These are phyloP conservation scores for Apamea crenata DNA, from an alignment of 2,888 invertebrate species.

Conservation along the genomic window DNA sequence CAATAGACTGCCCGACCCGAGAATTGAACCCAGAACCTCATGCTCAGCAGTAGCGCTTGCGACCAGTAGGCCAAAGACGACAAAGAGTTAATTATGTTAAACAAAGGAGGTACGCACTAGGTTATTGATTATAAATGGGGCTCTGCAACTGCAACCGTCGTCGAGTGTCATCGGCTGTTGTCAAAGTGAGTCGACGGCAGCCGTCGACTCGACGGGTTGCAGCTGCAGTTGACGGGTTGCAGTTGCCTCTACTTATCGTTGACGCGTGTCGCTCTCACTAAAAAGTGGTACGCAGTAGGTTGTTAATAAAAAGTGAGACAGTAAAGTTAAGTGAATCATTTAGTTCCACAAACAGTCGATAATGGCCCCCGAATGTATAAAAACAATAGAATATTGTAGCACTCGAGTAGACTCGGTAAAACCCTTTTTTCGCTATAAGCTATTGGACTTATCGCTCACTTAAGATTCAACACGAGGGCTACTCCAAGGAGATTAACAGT, in stretches of 20 bases:
- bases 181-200: no score
- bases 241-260: no score
- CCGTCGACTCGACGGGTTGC: no score
- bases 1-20: not conserved
- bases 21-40: not conserved
- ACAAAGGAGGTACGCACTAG: not conserved
- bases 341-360: slow-evolving; percentile 2
- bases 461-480: not conserved
- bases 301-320: not conserved
- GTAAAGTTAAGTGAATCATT: not conserved
- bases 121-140: no score
- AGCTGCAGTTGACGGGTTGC: no score
- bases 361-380: slow-evolving; percentile 1
- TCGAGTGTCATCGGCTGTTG: no score
- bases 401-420: not conserved
- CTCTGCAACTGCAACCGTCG: no score
- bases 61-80: not conserved
- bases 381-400: slow-evolving; percentile 5
- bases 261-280: no score
- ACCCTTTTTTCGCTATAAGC: not conserved
- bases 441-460: not conserved
- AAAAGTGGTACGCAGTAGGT: not conserved
- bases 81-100: not conserved
- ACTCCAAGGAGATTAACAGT: slow-evolving; percentile 1
- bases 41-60: not conserved